Evolutionary conservation across 2,797 vertebrate species (phyloP).

Genomic region (Vireo griseus): DNA sequence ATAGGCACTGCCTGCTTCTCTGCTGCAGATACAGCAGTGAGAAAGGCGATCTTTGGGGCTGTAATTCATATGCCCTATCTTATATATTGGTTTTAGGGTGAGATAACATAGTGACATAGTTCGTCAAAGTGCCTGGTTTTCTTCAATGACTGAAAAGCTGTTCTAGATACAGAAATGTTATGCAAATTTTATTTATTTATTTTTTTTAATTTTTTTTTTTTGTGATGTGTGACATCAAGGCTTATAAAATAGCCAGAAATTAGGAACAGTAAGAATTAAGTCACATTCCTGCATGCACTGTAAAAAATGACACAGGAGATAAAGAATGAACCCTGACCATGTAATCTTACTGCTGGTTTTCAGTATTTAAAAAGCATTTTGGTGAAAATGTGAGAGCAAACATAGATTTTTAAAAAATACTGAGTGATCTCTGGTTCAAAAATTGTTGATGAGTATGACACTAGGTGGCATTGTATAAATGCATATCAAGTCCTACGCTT

Average conservation of each 20-base stretch:
- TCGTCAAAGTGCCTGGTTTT: neutral
- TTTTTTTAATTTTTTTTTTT: neutral
- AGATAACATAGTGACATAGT: neutral
- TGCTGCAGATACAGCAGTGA: neutral
- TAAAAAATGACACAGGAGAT: neutral
- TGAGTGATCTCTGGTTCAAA: neutral
- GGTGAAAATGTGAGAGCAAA: neutral
- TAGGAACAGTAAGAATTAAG: neutral
- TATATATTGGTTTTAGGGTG: neutral
- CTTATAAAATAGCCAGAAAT: neutral
- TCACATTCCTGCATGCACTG: neutral
- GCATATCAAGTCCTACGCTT: neutral
- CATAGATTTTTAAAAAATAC: neutral
- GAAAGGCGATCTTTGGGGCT: neutral
- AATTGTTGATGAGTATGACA: neutral
- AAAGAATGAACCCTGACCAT: neutral
- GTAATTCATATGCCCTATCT: neutral
- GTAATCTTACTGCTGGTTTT: neutral
- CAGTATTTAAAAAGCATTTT: neutral
- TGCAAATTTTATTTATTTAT: neutral
- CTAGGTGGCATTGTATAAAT: constrained; percentile 62
- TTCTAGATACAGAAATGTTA: neutral
- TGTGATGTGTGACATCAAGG: neutral
- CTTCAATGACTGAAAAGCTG: neutral
- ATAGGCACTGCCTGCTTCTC: neutral